Base-by-base conservation (phyloP, 2,797 vertebrate species). In the Chiloscyllium punctatum region DNA sequence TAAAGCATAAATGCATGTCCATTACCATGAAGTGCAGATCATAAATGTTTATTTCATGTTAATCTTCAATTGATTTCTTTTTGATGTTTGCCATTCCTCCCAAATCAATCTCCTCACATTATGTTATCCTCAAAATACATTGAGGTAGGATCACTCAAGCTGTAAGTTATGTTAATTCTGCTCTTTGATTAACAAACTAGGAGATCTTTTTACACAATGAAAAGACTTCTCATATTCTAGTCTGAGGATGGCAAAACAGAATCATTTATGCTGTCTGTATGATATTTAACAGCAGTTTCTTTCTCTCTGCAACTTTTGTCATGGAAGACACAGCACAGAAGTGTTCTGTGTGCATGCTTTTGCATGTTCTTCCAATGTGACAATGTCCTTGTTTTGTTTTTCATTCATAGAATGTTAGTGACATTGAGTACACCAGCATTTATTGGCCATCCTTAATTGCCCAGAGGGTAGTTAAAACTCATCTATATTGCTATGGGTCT, bases 21-120 rank as follows among this genome's bases (percentile, higher is more conserved):
- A 62, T 62, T 90, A 90, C 15, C 37, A 48, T 87, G 53, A 90
- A 62, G 13, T 90, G 30, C 18, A n/a, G 53, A 90, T 33, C 87
- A 62, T 62, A 90, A 90, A n/a, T 62, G 87, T 90, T 62, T n/a
- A 90, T 62, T 90, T 90, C 30, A 33, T 90, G 87, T 16, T 62
- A n/a, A 90, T 62, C 57, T 33, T 90, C 33, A 62, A n/a, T 15
- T 62, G 4, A 62, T 90, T 62, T 30, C 33, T 90, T 62, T 90
- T 62, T 90, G 53, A 15, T 33, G 30, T 90, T 90, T 62, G 30
- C 1, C 7, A 62, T 62, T 33, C 87, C 87, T 27, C 51, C n/a
- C 5, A 33, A 90, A 90, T 90, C 33, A 62, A 62, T 90, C 30
- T 53, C 57, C 62, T 16, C 53, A 33, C 30, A 62, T 62, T 33